Base-by-base conservation (phyloP, 2,797 vertebrate species). In the Hafferia zeledoni region DNA sequence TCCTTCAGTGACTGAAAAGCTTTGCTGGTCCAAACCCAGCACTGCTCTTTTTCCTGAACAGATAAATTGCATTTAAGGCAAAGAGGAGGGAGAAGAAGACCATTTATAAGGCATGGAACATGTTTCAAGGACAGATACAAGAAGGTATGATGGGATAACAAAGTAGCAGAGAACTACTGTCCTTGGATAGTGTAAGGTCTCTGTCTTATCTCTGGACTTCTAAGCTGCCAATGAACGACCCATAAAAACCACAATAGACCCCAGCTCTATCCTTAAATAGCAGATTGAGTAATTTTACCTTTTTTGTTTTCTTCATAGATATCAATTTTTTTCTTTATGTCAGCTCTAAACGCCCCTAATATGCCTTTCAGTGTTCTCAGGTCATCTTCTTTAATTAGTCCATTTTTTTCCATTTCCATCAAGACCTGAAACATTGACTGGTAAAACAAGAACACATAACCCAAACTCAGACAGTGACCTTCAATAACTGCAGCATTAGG, bases 321-420 rank as follows among this genome's bases (percentile, higher is more conserved):
- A 50, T 83, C 64, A n/a, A 97, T 93, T 86, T 37, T 96, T 87
- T 87, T 92, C 43, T 43, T 80, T 53, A 97, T 1, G 11, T 97
- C 97, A 85, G 23, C 0, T 87, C 97, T 94, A 77, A 89, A 17
- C 30, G 0, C 1, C 10, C 63, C n/a, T 13, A 97, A 83, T 81
- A 69, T n/a, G 39, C 63, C 25, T 89, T 95, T 96, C 81, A 97
- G 57, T 17, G 9, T 0, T 70, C 17, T 5, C 37, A 97, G 9
- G 52, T 96, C 13, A 72, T 87, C 89, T 83, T 97, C 91, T 80
- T 65, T 93, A 63, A 97, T 83, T 15, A 75, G 31, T 27, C 18
- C 46, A 15, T 78, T 71, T 64, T 47, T 83, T 89, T 97, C 96
- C 97, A 97, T 96, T 96, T 96, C 96, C 68, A 79, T 28, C 35